These are phyloP conservation scores for Gymnobelideus leadbeateri DNA, from an alignment of 2,113 vertebrate species.

Conservation along the genomic window DNA sequence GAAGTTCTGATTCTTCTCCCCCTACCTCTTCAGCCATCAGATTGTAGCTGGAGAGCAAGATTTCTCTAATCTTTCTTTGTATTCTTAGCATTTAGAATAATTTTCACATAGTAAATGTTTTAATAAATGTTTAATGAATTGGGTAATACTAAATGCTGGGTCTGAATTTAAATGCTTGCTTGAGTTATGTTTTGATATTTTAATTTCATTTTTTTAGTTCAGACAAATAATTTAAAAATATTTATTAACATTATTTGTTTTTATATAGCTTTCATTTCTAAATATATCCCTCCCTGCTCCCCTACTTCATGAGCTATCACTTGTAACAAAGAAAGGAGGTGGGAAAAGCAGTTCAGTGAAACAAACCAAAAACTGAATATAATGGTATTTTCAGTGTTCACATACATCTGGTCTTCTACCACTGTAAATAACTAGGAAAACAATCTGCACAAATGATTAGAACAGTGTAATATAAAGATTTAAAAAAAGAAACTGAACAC, in stretches of 20 bases:
- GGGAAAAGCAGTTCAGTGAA: background rate
- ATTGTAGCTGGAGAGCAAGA: background rate
- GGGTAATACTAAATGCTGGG: background rate
- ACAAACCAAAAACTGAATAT: background rate
- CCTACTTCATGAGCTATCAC: background rate
- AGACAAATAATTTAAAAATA: background rate
- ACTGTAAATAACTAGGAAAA: background rate
- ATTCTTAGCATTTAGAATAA: background rate
- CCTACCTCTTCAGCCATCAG: background rate
- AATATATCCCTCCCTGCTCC: background rate
- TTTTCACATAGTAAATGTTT: background rate
- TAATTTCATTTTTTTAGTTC: background rate
- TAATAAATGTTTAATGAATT: background rate
- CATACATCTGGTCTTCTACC: background rate
- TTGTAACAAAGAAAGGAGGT: background rate
- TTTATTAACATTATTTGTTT: background rate
- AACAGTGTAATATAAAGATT: background rate
- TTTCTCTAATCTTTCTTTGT: background rate
- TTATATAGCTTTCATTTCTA: background rate
- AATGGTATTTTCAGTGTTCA: background rate
- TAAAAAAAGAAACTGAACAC: background rate
- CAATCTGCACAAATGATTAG: background rate
- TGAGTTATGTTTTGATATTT: background rate
- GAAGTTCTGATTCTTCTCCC: background rate
- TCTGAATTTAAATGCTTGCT: background rate